Evolutionary conservation across 2,888 invertebrate species (phyloP), one percentile per base, ranked within the genome.

Genomic region (Acrocyrtus sp.): DNA sequence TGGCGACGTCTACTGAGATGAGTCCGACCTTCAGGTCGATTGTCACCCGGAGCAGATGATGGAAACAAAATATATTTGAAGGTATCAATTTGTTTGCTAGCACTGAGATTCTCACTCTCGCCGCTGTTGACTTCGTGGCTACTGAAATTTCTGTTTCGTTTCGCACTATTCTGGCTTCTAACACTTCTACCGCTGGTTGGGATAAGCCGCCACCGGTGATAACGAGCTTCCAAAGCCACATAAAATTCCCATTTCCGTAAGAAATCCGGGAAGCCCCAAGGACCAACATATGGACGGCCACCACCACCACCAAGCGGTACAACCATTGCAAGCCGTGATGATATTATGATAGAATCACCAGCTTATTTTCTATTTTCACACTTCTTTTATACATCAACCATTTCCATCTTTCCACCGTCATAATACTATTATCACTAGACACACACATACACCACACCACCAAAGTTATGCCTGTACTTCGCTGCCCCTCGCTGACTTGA

Each of bases 271-370:
- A 62, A 62, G 47, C 61, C 73, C 77, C 61, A 74, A 73, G 63
- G 72, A 76, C 68, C 76, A 77, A 77, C 77, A 75, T 73, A 73
- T 75, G 72, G 74, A 70, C 66, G 74, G 72, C 74, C 76, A 78
- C 76, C 74, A 67, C 75, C 75, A 77, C 77, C 79, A 76, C 58
- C 74, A 70, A 75, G 69, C 65, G 68, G 76, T 60, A 75, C 62
- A 75, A 78, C 72, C 79, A 78, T 78, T 76, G 76, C 79, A 72
- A 78, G 70, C 76, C 69, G 72, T 74, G 74, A 60, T 77, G 66
- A 51, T 74, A 60, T 63, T 66, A 65, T 65, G 65, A 67, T 72
- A 57, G 47, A 60, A 50, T 61, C 62, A 17, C 48, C 43, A 45
- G 29, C 41, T 54, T 45, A 41, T 51, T 57, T 34, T 54, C 62